phyloP scores from a whole-genome alignment of 2,797 vertebrate genomes.

The Pangasius mekongensis region DNA sequence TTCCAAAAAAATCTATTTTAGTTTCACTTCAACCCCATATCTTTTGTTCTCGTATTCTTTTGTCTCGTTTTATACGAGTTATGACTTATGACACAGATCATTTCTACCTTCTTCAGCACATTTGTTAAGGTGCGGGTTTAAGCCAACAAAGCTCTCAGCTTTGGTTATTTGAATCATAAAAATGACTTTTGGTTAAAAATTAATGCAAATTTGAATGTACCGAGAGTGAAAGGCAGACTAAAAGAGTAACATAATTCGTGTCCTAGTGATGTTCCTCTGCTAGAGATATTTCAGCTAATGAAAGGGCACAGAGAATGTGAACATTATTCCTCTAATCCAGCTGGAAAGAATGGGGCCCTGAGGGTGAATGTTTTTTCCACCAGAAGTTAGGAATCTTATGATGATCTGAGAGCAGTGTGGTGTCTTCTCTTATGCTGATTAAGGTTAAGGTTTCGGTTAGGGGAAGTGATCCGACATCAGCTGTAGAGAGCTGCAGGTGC shows the following conservation, averaged over 20 bases:
- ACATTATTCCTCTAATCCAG: constrained; percentile 37
- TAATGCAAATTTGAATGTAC: not conserved
- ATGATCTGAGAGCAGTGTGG: not conserved
- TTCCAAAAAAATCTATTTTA: not conserved
- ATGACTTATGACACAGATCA: not conserved
- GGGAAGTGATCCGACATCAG: not conserved
- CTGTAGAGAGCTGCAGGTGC: constrained; percentile 14
- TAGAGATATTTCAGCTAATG: constrained; percentile 32
- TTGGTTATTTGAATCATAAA: not conserved
- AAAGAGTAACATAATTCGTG: constrained; percentile 1
- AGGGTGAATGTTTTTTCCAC: constrained; percentile 12
- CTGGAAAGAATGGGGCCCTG: constrained; percentile 18
- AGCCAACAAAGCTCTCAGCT: not conserved
- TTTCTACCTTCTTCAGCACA: not conserved
- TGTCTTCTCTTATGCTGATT: not conserved
- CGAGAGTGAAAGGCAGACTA: not conserved
- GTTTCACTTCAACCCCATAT: not conserved
- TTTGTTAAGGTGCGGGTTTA: not conserved
- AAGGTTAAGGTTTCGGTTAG: not conserved
- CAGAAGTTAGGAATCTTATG: not conserved
- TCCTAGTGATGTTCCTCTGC: constrained; percentile 3
- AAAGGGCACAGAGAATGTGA: constrained; percentile 29
- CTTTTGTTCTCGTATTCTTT: not conserved
- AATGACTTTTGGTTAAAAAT: not conserved
- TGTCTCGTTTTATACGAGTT: not conserved